A percentile compares a stretch with the other conserved stretches of the same genome.
phyloP scores from a whole-genome alignment of 2,797 vertebrate genomes.

The Rhabdophis nuchalis region DNA sequence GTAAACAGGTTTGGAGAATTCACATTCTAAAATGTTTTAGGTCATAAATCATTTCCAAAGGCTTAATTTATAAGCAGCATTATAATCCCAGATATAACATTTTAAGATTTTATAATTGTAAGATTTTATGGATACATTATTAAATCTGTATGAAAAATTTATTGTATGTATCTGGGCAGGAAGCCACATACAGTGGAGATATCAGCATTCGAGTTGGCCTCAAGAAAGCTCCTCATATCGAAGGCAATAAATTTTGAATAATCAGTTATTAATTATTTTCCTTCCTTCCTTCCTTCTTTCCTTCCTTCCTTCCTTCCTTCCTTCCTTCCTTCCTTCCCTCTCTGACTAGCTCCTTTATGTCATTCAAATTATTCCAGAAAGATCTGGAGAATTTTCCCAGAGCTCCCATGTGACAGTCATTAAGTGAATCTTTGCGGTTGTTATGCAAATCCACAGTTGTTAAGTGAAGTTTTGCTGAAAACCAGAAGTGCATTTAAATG shows the following conservation, averaged over 20 bases:
- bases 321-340: background rate
- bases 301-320: slow-evolving; percentile 10
- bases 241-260: slow-evolving; percentile 27
- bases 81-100: slow-evolving; percentile 15
- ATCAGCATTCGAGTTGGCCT: slow-evolving; percentile 29
- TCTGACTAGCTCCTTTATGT: background rate
- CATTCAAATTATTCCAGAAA: background rate
- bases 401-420: background rate
- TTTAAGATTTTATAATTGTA: background rate
- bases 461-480: background rate
- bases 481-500: background rate
- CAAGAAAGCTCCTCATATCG: background rate
- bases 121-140: slow-evolving; percentile 31
- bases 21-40: background rate
- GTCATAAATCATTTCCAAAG: slow-evolving; percentile 27
- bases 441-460: background rate
- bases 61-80: background rate
- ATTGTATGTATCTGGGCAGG: slow-evolving; percentile 30
- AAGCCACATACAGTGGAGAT: slow-evolving; percentile 30
- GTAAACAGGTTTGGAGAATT: background rate
- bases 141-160: slow-evolving; percentile 37
- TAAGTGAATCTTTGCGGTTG: background rate
- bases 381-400: background rate
- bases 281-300: too few relatives aligned
- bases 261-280: slow-evolving; percentile 13